Conservation (phyloP, 2,888 invertebrate species). For the Resseliella maxima region DNA sequence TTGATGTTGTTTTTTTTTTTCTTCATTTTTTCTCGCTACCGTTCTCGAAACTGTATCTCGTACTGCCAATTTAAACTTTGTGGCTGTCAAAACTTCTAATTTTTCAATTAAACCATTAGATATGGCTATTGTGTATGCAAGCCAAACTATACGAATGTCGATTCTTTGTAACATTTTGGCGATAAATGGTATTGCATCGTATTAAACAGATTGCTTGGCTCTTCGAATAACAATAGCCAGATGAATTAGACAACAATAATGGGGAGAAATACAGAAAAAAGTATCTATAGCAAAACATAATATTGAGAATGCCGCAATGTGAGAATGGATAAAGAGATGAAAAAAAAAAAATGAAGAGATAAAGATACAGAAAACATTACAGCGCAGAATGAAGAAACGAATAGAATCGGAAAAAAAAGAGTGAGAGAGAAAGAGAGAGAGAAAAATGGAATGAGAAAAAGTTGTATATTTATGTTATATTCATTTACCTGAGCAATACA, state of each 20-base stretch:
- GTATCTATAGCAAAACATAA: neutral
- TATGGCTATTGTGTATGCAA: neutral
- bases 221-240: neutral
- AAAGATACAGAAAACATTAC: too few relatives aligned
- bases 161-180: neutral
- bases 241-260: neutral
- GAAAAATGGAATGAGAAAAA: too few relatives aligned
- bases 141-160: neutral
- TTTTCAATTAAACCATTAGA: neutral
- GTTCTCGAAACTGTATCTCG: neutral
- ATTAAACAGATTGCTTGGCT: neutral
- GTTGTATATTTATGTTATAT: neutral
- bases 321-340: neutral
- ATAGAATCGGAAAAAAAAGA: too few relatives aligned
- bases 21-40: neutral
- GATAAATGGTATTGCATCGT: neutral
- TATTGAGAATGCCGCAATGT: neutral
- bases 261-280: too few relatives aligned
- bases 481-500: constrained; percentile 23
- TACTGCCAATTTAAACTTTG: neutral
- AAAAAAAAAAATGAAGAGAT: too few relatives aligned
- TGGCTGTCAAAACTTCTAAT: constrained; percentile 18
- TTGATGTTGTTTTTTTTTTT: neutral
- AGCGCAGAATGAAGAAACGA: too few relatives aligned
- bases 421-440: neutral